phyloP scores from a whole-genome alignment of 2,888 invertebrate genomes.

The Philhelius pedissequus region DNA sequence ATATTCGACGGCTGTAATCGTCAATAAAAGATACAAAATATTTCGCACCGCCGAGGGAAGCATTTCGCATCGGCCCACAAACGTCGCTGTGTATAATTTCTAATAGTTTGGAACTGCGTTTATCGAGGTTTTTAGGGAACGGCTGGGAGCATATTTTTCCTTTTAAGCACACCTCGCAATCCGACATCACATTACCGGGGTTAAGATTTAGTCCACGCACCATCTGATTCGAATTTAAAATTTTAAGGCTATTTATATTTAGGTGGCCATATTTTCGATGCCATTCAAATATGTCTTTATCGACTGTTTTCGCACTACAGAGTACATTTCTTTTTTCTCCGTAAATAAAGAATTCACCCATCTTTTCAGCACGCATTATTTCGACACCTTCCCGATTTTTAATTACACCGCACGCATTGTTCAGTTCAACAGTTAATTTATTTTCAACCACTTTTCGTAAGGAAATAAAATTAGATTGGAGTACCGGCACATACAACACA shows the following conservation, averaged over 20 bases:
- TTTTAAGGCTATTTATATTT: slow-evolving; percentile 16
- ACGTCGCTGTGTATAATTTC: slow-evolving; percentile 55
- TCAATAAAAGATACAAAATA: background rate
- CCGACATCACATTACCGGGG: background rate
- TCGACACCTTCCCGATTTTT: background rate
- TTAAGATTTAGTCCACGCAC: background rate
- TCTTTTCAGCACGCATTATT: background rate
- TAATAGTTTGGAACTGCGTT: background rate
- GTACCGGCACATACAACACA: slow-evolving; percentile 34
- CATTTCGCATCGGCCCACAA: slow-evolving; percentile 48
- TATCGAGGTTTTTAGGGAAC: background rate
- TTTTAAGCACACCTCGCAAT: slow-evolving; percentile 12
- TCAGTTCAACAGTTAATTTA: background rate
- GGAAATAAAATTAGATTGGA: slow-evolving; percentile 35
- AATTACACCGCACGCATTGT: background rate
- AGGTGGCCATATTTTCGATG: slow-evolving; percentile 29
- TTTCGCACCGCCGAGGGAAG: slow-evolving; percentile 30
- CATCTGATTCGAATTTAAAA: background rate
- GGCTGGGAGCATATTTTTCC: background rate
- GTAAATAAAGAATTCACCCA: background rate
- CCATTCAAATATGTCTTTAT: slow-evolving; percentile 4
- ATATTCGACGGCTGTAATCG: slow-evolving; percentile 37
- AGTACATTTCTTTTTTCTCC: background rate
- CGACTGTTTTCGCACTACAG: background rate
- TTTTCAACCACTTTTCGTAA: slow-evolving; percentile 20